A percentile compares a stretch with the other conserved stretches of the same genome.
Conservation (phyloP, 64 coral and sea anemone species). For the Montipora cactus region DNA sequence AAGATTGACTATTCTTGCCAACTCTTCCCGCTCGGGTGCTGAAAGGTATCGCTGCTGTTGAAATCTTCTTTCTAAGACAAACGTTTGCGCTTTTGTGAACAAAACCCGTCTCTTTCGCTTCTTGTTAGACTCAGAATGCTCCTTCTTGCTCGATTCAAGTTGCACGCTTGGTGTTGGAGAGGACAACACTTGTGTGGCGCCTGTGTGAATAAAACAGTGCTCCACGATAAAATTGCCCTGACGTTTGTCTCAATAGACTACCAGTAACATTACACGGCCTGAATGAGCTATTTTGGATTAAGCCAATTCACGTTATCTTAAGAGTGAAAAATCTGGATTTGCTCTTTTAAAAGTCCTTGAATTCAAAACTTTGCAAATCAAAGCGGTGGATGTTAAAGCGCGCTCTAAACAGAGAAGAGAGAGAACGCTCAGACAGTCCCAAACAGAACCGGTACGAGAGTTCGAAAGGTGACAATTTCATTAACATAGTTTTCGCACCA, state of each 20-base stretch:
- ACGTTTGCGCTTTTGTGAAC: constrained; percentile 83
- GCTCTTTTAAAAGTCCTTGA: constrained; percentile 53
- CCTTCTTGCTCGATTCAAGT: constrained; percentile 22
- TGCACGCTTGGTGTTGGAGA: not conserved
- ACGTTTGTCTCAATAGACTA: constrained; percentile 46
- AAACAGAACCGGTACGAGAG: not conserved
- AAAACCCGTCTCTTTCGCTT: constrained; percentile 77
- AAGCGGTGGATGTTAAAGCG: not conserved
- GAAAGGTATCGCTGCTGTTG: constrained; percentile 78
- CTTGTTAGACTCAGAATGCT: constrained; percentile 50
- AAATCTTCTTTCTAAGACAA: constrained; percentile 82
- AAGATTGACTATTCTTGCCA: constrained; percentile 75
- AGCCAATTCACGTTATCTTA: constrained; percentile 46
- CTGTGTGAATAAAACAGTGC: constrained; percentile 15
- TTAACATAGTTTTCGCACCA: constrained; percentile 65
- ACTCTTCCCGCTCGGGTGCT: constrained; percentile 81
- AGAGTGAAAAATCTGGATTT: constrained; percentile 46
- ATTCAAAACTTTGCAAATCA: constrained; percentile 15
- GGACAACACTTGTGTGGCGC: constrained; percentile 5
- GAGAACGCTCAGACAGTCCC: not conserved
- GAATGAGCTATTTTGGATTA: constrained; percentile 50
- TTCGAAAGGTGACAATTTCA: constrained; percentile 49
- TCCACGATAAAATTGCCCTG: not conserved
- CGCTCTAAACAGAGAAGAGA: not conserved
- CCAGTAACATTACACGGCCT: constrained; percentile 32